Conservation (phyloP, 2,888 invertebrate species). For the Lepidonotus clava region DNA sequence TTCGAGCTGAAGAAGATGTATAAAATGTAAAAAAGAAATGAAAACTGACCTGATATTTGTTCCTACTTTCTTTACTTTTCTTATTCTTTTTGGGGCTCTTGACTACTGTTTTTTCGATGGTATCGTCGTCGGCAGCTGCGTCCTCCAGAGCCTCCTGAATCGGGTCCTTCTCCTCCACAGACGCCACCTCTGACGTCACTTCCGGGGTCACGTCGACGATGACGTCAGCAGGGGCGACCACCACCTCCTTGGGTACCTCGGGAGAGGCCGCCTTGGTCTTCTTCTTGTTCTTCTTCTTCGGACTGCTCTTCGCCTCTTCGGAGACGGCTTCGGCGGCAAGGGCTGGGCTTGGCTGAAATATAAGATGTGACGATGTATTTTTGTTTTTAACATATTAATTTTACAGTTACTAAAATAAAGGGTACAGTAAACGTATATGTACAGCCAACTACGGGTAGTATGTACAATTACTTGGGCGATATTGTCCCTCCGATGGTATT, state of each 20-base stretch:
- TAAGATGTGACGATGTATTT: neutral
- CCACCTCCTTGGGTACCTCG: neutral
- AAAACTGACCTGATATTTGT: slow-evolving; percentile 33
- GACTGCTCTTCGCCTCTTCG: slow-evolving; percentile 11
- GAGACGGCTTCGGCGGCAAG: neutral
- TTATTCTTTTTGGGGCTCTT: slow-evolving; percentile 41
- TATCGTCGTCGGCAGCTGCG: slow-evolving; percentile 35
- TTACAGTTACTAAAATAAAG: neutral
- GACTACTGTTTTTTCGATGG: neutral
- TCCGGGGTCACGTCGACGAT: neutral
- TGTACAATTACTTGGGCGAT: too few relatives aligned
- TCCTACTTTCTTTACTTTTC: slow-evolving; percentile 49
- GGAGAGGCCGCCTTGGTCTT: slow-evolving; percentile 2
- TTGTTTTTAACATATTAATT: neutral
- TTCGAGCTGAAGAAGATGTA: too few relatives aligned
- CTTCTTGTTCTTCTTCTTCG: slow-evolving; percentile 36
- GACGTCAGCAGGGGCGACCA: neutral
- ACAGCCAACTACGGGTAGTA: too few relatives aligned
- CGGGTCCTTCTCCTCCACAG: slow-evolving; percentile 18
- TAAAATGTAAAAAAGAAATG: too few relatives aligned
- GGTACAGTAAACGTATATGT: neutral
- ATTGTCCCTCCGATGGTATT: too few relatives aligned
- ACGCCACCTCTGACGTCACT: neutral
- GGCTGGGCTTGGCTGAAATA: neutral
- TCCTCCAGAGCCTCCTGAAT: slow-evolving; percentile 30